phyloP scores from a whole-genome alignment of 2,113 vertebrate species.

The Psittacula cyanocephala region DNA sequence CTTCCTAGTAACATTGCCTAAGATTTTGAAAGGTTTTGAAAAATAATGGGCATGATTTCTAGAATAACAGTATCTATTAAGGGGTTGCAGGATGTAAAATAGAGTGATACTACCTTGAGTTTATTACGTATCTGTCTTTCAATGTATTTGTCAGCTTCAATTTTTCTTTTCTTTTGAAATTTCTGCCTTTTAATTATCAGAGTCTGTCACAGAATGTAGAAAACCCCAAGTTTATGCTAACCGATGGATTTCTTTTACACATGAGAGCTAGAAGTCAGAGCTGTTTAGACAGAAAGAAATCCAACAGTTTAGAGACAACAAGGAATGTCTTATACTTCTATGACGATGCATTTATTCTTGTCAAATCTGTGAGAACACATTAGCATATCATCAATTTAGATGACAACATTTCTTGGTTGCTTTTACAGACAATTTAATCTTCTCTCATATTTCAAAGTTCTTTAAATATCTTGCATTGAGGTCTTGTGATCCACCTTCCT shows the following conservation, averaged over 20 bases:
- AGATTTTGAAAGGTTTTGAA: constrained; percentile 41
- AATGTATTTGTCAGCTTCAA: constrained; percentile 43
- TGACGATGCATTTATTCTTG: background rate
- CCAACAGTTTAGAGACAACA: background rate
- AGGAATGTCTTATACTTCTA: background rate
- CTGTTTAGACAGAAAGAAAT: constrained; percentile 17
- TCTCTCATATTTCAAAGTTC: background rate
- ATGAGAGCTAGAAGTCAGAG: background rate
- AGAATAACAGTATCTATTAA: constrained; percentile 20
- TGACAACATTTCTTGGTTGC: background rate
- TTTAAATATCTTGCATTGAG: background rate
- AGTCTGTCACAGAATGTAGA: background rate
- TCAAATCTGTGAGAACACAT: background rate
- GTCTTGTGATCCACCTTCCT: background rate
- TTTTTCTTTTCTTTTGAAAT: constrained; percentile 35
- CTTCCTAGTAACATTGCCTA: background rate
- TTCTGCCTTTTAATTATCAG: constrained; percentile 25
- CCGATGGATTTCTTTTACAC: background rate
- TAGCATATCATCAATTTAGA: constrained; percentile 2
- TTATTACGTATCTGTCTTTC: background rate
- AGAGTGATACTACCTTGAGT: background rate
- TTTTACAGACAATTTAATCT: background rate
- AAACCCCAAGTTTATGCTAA: background rate
- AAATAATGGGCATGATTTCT: constrained; percentile 37
- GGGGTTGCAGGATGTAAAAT: background rate